Evolutionary conservation across 2,113 vertebrate species (phyloP).

Genomic region (Dolichallabes microphthalmus): DNA sequence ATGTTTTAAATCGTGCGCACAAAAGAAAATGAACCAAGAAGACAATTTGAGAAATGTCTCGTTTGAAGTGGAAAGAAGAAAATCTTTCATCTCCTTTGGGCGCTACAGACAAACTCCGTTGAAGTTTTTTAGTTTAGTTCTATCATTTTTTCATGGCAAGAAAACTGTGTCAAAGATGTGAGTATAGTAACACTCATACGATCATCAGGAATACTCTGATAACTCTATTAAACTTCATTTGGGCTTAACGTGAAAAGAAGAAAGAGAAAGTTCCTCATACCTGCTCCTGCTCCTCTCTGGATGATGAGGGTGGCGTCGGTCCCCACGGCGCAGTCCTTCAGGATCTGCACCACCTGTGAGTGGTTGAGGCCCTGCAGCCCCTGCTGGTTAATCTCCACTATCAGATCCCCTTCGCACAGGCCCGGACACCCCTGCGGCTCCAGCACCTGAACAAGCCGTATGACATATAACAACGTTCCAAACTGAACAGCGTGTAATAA

Average conservation of each 20-base stretch:
- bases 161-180: neutral
- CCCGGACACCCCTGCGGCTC: slow-evolving; percentile 91
- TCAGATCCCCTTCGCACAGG: slow-evolving; percentile 95
- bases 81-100: neutral
- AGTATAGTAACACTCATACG: neutral
- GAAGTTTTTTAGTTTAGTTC: neutral
- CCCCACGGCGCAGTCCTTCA: slow-evolving; percentile 96
- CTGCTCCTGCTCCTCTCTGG: slow-evolving; percentile 81
- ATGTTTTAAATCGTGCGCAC: neutral
- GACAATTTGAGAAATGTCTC: neutral
- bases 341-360: slow-evolving; percentile 96
- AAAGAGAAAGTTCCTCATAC: slow-evolving; percentile 41
- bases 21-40: neutral
- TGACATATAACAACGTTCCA: neutral
- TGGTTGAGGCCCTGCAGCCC: slow-evolving; percentile 94
- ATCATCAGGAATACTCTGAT: neutral
- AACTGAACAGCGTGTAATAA: neutral
- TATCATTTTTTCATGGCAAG: neutral
- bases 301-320: slow-evolving; percentile 92
- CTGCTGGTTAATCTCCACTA: slow-evolving; percentile 98
- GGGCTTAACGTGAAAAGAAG: slow-evolving; percentile 24
- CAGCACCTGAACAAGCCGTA: slow-evolving; percentile 75
- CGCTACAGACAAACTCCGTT: neutral
- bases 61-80: neutral
- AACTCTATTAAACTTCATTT: neutral